These are phyloP conservation scores for Phenganax stokvisi DNA, from an alignment of 92 coral and sea anemone genomes.

Conservation along the genomic window DNA sequence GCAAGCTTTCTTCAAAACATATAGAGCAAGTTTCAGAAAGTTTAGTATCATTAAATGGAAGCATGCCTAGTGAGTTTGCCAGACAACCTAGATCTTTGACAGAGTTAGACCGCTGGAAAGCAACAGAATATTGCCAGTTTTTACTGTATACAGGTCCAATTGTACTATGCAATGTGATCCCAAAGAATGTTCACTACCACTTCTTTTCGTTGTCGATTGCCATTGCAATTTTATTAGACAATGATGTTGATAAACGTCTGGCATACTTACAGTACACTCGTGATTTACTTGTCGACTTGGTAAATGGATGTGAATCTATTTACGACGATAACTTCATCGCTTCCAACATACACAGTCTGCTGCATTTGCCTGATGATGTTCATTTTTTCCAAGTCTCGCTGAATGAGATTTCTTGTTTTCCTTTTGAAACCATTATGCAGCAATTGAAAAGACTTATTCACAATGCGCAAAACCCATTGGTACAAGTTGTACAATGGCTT, in stretches of 20 bases:
- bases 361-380: neutral
- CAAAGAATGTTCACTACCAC: neutral
- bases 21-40: neutral
- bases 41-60: neutral
- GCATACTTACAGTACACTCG: neutral
- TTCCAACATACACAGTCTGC: neutral
- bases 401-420: neutral
- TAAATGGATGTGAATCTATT: neutral
- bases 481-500: neutral
- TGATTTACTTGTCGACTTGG: neutral
- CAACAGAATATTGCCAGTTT: neutral
- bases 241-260: neutral
- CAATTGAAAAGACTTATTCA: neutral
- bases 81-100: neutral
- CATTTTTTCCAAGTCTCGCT: neutral
- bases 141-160: neutral
- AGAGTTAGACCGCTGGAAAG: neutral
- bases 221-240: neutral
- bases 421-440: neutral
- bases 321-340: neutral
- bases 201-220: constrained; percentile 5
- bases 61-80: constrained; percentile 20
- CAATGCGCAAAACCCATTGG: neutral
- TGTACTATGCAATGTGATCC: neutral
- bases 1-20: constrained; percentile 3